These are phyloP conservation scores for Scaptodrosophila lebanonensis DNA, from an alignment of 1,140 invertebrate species.

Conservation along the genomic window DNA sequence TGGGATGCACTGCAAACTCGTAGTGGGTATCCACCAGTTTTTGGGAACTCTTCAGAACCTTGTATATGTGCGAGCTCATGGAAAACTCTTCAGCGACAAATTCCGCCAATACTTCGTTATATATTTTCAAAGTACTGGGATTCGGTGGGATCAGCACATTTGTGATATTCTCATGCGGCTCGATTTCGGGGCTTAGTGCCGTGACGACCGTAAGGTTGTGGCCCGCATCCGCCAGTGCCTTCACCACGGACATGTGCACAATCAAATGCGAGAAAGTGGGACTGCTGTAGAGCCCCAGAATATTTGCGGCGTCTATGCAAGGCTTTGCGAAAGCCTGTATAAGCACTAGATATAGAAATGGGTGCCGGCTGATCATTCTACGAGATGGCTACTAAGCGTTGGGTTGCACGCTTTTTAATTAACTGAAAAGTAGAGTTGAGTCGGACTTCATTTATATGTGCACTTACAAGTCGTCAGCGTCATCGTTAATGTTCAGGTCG, in stretches of 20 bases:
- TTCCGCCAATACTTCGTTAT: too few species aligned
- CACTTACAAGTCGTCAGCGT: too few species aligned
- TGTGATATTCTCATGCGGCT: slow-evolving; percentile 37
- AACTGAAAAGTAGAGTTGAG: too few species aligned
- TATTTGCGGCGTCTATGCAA: too few species aligned
- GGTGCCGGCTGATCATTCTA: too few species aligned
- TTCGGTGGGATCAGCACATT: slow-evolving; percentile 19
- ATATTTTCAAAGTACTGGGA: too few species aligned
- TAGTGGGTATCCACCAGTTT: too few species aligned
- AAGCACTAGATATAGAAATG: neutral
- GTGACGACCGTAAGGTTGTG: slow-evolving; percentile 52
- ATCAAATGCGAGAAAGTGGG: slow-evolving; percentile 49
- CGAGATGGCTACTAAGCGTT: too few species aligned
- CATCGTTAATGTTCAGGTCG: too few species aligned
- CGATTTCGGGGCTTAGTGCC: slow-evolving; percentile 23
- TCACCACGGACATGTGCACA: slow-evolving; percentile 42
- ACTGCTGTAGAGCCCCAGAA: slow-evolving; percentile 40
- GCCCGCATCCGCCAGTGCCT: slow-evolving; percentile 33
- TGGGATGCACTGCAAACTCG: slow-evolving; percentile 22
- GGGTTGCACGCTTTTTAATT: too few species aligned
- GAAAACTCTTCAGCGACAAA: too few species aligned
- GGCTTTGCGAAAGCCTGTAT: neutral
- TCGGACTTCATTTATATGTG: too few species aligned
- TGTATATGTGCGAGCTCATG: neutral
- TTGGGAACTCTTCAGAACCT: neutral